Evolutionary conservation across 1,140 invertebrate species (phyloP), one percentile per base, ranked within the genome.

Genomic region (Stenopsyche tienmushanensis): DNA sequence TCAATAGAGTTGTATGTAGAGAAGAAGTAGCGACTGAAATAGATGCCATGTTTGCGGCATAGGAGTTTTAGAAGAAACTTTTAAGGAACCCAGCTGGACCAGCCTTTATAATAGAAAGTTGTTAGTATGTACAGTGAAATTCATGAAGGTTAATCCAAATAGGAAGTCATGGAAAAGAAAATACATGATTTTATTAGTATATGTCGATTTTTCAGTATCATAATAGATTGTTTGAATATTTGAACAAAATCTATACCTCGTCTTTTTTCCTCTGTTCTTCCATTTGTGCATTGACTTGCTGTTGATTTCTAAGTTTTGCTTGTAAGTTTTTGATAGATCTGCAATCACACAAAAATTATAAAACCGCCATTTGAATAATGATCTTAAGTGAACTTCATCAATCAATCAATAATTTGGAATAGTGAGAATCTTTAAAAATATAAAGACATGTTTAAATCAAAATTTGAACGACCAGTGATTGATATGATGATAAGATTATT

Each of bases 311-410:
- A 73, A 91, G 77, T 83, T 91, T 91, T 74, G 86, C 86, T 88
- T 93, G 91, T 86, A 88, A 88, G 80, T 90, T 89, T 82, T 92
- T 91, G 72, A 94, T 82, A 80, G 90, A 87, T 78, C 92, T 94
- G 78, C 42, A 84, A 62, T 42, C n/a, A n/a, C n/a, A n/a, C n/a
- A 50, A 24, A 66, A 42, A 64, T 54, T 2, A 44, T 45, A 58
- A 24, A 44, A 47, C n/a, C n/a, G n/a, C n/a, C n/a, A n/a, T n/a
- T n/a, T n/a, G n/a, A n/a, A n/a, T n/a, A 8, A 39, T 39, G n/a
- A n/a, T 39, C 7, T 39, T 39, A 39, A n/a, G n/a, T n/a, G n/a
- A n/a, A n/a, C n/a, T n/a, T n/a, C n/a, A n/a, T n/a, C n/a, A n/a
- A n/a, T n/a, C n/a, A n/a, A n/a, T n/a, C n/a, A n/a, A n/a, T n/a